Conservation (phyloP, 2,113 vertebrate species). For the Montifringilla adamsi region DNA sequence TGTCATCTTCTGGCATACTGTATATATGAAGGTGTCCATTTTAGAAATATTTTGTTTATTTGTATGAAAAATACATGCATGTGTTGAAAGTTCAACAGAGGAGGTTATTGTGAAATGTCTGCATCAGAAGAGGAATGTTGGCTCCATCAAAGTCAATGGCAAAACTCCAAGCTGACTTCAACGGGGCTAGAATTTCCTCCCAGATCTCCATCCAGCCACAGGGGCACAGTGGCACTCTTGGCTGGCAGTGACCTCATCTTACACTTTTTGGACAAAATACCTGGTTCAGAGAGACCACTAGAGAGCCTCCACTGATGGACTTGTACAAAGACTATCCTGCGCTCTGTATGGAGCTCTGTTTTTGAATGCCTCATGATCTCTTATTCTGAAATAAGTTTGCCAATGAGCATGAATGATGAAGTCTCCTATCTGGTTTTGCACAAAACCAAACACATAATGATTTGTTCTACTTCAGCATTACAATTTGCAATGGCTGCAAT, state of each 20-base stretch:
- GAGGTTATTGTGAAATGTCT: constrained; percentile 13
- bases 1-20: background rate
- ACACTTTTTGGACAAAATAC: background rate
- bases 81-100: constrained; percentile 25
- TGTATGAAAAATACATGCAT: constrained; percentile 28
- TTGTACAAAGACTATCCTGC: background rate
- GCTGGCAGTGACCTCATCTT: background rate
- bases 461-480: background rate
- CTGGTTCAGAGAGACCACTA: background rate
- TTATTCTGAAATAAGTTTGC: background rate
- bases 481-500: background rate
- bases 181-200: background rate
- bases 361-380: background rate
- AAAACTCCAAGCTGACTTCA: constrained; percentile 33
- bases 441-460: background rate
- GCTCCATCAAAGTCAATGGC: background rate
- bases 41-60: constrained; percentile 36
- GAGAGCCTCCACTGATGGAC: background rate
- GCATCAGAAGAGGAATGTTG: constrained; percentile 38
- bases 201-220: background rate
- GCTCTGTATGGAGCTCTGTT: background rate
- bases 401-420: background rate
- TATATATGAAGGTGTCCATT: background rate
- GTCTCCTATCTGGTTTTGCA: background rate
- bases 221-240: background rate